Evolutionary conservation across 2,888 invertebrate species (phyloP).

Genomic region (Synergus itoensis): DNA sequence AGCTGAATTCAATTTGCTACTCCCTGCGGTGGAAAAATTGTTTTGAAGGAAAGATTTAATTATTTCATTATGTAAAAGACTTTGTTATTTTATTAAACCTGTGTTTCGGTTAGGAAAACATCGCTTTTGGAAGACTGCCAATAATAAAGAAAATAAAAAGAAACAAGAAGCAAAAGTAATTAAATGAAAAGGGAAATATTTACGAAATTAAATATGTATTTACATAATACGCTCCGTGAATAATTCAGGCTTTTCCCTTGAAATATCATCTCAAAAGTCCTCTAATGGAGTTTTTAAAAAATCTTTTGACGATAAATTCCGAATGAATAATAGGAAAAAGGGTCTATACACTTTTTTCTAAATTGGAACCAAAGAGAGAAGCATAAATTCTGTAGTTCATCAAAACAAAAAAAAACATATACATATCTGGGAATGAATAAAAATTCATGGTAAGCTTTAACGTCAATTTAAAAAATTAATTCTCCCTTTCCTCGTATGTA

Average conservation of each 20-base stretch:
- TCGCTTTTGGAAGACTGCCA: neutral
- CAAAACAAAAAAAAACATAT: neutral
- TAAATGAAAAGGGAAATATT: neutral
- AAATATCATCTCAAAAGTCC: neutral
- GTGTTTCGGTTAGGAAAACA: neutral
- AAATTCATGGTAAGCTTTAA: no score
- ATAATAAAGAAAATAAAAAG: neutral
- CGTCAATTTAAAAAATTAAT: no score
- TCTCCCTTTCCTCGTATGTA: no score
- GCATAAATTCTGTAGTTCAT: constrained; percentile 2
- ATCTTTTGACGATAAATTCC: no score
- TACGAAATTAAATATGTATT: neutral
- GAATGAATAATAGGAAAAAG: no score
- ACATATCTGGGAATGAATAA: no score
- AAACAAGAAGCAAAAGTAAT: neutral
- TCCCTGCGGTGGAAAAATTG: constrained; percentile 29
- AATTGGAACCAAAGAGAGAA: neutral
- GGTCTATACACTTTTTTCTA: no score
- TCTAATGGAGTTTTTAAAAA: neutral
- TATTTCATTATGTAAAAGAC: neutral
- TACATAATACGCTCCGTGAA: neutral
- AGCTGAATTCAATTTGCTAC: constrained; percentile 38
- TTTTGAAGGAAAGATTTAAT: constrained; percentile 3
- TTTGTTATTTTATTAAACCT: neutral
- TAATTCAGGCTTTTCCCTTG: neutral